Evolutionary conservation across 2,888 invertebrate species (phyloP), one percentile per base, ranked within the genome.

Genomic region (Escarpia spicata): DNA sequence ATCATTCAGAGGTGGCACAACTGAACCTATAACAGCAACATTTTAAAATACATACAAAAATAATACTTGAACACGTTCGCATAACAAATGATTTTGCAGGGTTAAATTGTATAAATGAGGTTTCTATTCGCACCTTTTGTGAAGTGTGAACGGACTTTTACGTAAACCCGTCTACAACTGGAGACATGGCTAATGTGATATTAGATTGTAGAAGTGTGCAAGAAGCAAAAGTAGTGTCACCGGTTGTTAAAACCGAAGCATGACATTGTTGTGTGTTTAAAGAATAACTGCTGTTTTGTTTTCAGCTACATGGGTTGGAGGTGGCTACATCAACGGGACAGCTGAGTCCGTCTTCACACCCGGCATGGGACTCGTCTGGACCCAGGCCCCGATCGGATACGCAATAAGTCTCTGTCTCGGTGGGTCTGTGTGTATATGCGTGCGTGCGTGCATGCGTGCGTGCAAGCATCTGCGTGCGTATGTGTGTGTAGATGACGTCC

Each of bases 341-440:
- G 94, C 94, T 43, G 94, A 94, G 91, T 31, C 44, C 9, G 93
- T 94, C 15, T 94, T 92, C 91, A 93, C 92, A 0, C 90, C 92
- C 0, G 93, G 93, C 6, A 92, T 26, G n/a, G 94, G 94, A 19
- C 92, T 94, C 1, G 91, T 93, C 31, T 93, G 93, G 93, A 92
- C 93, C 31, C 94, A 94, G 92, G 94, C 94, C 3, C 94, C 94
- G 15, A 44, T 93, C n/a, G 94, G 94, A 52, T 94, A 94, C 91
- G 91, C 94, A 8, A 43, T 93, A 90, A 94, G 94, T 92, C 93
- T 94, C 89, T n/a, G 94, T 43, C 43, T 94, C 75, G 95, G 95
- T 95, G 92, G 92, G 93, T 58, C 52, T 26, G 26, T 75, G 19
- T n/a, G 75, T 75, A 1, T 75, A 9, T 9, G 52, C 8, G 12